These are phyloP conservation scores for Pungitius pungitius DNA, from an alignment of 2,113 vertebrate genomes.

Conservation along the genomic window DNA sequence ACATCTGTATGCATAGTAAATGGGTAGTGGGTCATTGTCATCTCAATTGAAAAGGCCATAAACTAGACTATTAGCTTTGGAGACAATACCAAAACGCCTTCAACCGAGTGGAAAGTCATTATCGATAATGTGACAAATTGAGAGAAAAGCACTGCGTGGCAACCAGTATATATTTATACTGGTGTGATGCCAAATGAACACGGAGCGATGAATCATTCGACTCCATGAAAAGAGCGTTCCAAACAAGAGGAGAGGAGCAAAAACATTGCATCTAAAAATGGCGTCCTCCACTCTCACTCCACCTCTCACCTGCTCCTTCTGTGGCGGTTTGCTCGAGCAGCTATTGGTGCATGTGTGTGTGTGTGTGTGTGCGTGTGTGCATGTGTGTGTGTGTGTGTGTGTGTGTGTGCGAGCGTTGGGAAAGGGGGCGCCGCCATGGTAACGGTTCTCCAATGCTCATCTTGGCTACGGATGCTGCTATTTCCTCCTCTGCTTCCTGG, in stretches of 20 bases:
- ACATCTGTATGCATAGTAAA: slow-evolving; percentile 42
- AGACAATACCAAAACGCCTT: background rate
- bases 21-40: background rate
- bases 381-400: background rate
- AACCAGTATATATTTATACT: background rate
- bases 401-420: background rate
- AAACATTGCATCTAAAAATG: slow-evolving; percentile 69
- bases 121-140: background rate
- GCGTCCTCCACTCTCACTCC: slow-evolving; percentile 19
- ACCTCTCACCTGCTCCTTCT: slow-evolving; percentile 34
- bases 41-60: background rate
- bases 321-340: slow-evolving; percentile 45
- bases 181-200: background rate
- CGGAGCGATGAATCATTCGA: background rate
- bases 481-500: slow-evolving; percentile 24
- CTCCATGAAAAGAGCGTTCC: slow-evolving; percentile 11
- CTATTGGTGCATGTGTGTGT: background rate
- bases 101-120: background rate
- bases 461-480: slow-evolving; percentile 44
- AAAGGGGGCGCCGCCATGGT: slow-evolving; percentile 67
- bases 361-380: background rate
- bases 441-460: slow-evolving; percentile 59
- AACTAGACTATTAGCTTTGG: background rate
- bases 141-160: background rate
- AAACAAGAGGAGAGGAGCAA: slow-evolving; percentile 33